Percentiles rank a stretch among this genome's conserved stretches.
Conservation (phyloP, 92 coral and sea anemone species). For the Porites divaricata region DNA sequence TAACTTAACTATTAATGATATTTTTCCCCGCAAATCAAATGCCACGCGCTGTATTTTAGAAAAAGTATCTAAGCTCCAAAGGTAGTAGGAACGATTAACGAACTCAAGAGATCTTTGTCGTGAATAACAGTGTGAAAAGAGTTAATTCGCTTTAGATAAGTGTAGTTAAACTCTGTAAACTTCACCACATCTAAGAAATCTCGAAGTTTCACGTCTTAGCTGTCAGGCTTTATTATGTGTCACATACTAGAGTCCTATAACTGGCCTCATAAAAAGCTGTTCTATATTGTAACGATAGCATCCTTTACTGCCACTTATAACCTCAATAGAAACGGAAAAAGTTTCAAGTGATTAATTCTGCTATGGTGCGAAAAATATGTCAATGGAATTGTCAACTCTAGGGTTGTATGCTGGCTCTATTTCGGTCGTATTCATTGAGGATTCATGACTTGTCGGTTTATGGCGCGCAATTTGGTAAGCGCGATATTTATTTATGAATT, state of each 20-base stretch:
- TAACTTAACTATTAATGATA: conserved; percentile 43
- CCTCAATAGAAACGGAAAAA: conserved; percentile 56
- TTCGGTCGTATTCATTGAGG: neutral
- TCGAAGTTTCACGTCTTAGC: conserved; percentile 29
- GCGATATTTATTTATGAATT: conserved; percentile 7
- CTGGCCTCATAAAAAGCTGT: conserved; percentile 13
- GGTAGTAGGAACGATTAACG: conserved; percentile 14
- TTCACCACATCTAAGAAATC: conserved; percentile 46
- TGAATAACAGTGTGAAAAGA: conserved; percentile 6
- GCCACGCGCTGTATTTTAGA: neutral
- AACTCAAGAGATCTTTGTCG: conserved; percentile 37
- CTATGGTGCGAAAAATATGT: conserved; percentile 62
- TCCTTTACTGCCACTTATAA: conserved; percentile 47
- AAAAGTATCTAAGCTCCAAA: conserved; percentile 3
- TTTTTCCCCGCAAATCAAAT: conserved; percentile 21
- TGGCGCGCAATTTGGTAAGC: neutral
- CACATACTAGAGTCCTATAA: conserved; percentile 6
- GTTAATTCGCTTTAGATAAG: conserved; percentile 18
- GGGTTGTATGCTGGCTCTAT: conserved; percentile 13
- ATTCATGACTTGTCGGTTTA: neutral
- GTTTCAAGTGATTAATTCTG: conserved; percentile 55
- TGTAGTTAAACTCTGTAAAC: conserved; percentile 29
- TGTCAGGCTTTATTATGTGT: conserved; percentile 40
- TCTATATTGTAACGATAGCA: conserved; percentile 36
- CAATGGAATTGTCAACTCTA: conserved; percentile 54